phyloP scores from a whole-genome alignment of 2,113 vertebrate species.

The Muscicapa adusta region DNA sequence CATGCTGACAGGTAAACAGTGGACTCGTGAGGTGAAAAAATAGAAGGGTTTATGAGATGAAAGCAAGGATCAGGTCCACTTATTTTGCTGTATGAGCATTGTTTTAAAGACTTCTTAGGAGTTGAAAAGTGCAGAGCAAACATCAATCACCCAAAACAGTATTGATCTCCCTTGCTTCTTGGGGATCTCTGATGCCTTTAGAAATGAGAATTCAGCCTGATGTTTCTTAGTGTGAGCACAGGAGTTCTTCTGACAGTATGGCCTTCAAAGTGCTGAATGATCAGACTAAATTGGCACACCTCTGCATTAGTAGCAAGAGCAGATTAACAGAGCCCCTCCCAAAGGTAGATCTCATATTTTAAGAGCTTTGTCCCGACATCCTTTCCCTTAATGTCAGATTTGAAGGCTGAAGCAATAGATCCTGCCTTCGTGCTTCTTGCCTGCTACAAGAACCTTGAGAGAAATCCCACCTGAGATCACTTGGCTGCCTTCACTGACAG shows the following conservation, averaged over 20 bases:
- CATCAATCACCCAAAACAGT: background rate
- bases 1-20: constrained; percentile 24
- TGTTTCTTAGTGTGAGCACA: background rate
- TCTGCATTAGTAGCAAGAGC: background rate
- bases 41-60: background rate
- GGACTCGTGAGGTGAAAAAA: background rate
- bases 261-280: background rate
- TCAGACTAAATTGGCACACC: background rate
- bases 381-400: background rate
- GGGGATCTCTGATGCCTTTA: background rate
- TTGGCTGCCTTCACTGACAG: background rate
- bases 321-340: background rate
- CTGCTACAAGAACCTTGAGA: background rate
- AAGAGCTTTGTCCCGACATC: background rate
- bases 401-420: background rate
- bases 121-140: background rate
- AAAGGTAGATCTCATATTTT: background rate
- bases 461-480: background rate
- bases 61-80: background rate
- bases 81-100: background rate
- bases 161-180: background rate
- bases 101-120: background rate
- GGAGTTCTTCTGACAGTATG: background rate
- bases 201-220: background rate
- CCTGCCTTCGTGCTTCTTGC: background rate